A percentile compares a stretch with the other conserved stretches of the same genome.
phyloP scores from a whole-genome alignment of 2,113 vertebrate genomes.

The Hirundichthys speculiger region DNA sequence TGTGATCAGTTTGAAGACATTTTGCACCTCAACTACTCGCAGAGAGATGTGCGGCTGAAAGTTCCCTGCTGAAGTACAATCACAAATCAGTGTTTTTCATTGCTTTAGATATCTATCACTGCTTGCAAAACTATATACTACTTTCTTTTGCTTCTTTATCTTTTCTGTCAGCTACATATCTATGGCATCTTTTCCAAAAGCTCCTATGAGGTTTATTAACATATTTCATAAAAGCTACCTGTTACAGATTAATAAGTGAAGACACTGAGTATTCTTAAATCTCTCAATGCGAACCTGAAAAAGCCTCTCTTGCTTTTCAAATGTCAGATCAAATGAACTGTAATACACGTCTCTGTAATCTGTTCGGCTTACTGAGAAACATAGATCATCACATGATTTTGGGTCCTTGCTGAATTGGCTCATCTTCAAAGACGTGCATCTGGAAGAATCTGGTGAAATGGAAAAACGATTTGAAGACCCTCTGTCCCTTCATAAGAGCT shows the following conservation, averaged over 20 bases:
- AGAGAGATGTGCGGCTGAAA: neutral
- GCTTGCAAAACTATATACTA: neutral
- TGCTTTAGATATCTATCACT: neutral
- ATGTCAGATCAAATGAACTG: conserved; percentile 20
- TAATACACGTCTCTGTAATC: conserved; percentile 6
- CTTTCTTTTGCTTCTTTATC: neutral
- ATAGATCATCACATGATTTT: conserved; percentile 38
- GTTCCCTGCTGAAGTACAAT: too few relatives aligned
- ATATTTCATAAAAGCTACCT: neutral
- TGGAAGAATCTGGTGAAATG: conserved; percentile 27
- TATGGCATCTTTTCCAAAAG: neutral
- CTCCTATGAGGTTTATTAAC: neutral
- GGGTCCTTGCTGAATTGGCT: conserved; percentile 33
- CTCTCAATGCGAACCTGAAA: conserved; percentile 3
- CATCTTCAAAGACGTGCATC: conserved; percentile 45
- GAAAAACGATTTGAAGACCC: conserved; percentile 10
- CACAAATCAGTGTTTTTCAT: neutral
- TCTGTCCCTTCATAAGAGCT: conserved; percentile 27
- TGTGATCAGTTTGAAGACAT: too few relatives aligned
- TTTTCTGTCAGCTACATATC: neutral
- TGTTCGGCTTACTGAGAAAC: conserved; percentile 10
- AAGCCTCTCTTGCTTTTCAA: conserved; percentile 1
- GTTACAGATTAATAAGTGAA: conserved; percentile 7
- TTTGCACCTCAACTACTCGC: neutral
- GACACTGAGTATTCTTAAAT: conserved; percentile 3